Percentiles rank a stretch among this genome's conserved stretches.
phyloP scores from a whole-genome alignment of 2,888 invertebrate genomes.

The Temnothorax unifasciatus region DNA sequence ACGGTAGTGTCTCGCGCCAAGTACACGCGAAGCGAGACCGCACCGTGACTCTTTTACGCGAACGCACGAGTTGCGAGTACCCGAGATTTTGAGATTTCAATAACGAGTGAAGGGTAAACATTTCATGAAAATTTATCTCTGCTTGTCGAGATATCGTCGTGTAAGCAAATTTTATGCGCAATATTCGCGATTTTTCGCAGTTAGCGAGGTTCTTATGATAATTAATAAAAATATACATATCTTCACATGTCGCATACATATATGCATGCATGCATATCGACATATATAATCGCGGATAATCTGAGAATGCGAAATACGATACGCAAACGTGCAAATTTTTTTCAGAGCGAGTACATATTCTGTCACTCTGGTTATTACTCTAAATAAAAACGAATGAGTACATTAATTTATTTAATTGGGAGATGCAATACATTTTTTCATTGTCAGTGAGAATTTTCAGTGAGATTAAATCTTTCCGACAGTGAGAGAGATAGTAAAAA shows the following conservation, averaged over 20 bases:
- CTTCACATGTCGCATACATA: no score
- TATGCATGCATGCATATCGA: no score
- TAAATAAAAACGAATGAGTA: background rate
- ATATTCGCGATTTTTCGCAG: conserved; percentile 1
- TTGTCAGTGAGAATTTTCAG: background rate
- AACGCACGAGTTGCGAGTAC: no score
- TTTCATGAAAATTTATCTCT: background rate
- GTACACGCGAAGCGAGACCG: no score
- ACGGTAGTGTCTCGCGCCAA: no score
- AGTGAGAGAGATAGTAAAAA: background rate
- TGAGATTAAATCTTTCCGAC: background rate
- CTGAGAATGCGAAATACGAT: conserved; percentile 7
- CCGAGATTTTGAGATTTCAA: no score
- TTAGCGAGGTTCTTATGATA: background rate
- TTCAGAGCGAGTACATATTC: background rate
- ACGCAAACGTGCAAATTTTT: background rate
- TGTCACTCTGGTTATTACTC: background rate
- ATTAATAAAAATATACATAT: conserved; percentile 2
- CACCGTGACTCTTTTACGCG: no score
- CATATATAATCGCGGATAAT: background rate
- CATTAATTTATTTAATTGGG: background rate
- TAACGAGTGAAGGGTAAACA: background rate
- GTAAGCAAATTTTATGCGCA: background rate
- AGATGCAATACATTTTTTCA: background rate
- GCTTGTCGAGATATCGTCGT: background rate